Evolutionary conservation across 2,888 invertebrate genomes (phyloP), one percentile per base, ranked within the genome.

Genomic region (Acleris holmiana): DNA sequence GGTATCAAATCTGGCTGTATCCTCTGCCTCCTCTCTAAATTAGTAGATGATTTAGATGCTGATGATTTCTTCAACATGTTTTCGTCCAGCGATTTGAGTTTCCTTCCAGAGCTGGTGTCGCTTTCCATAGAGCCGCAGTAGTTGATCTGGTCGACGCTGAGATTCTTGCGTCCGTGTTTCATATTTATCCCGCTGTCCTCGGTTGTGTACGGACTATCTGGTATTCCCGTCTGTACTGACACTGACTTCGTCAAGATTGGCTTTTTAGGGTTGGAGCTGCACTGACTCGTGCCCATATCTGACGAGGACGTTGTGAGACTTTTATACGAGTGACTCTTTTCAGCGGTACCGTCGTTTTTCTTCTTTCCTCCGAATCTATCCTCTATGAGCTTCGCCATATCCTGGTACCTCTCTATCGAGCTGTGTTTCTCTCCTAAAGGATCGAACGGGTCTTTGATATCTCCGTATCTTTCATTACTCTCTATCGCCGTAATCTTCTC

Each of bases 351-450:
- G 64, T 93, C 93, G 65, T 84, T 88, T 68, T 91, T 92, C 59
- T 89, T 83, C 7, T 84, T 69, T 51, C 82, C 92, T 2, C 95
- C 95, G 69, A 95, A 95, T 73, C 94, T 93, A 72, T 95, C 95
- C 79, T 95, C 95, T 68, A 95, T 93, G 64, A 95, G 84, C 77
- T 95, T 95, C 4, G 95, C 94, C 95, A 95, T 95, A 71, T 95
- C 95, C 78, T 95, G 95, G 69, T 95, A 95, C 53, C 95, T 89
- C 75, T 95, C 95, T 80, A 95, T 95, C 67, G 95, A 95, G 83
- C 94, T 94, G 70, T 95, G 94, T 76, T 95, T 95, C 67, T 95
- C 94, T 59, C 93, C 94, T 63, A 90, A 87, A 17, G 93, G 93
- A 80, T 95, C 95, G 67, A 95, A 93, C 1, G 93, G 93, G 74